A percentile compares a stretch with the other conserved stretches of the same genome.
phyloP scores from a whole-genome alignment of 2,113 vertebrate genomes.

The Pyrgilauda ruficollis region DNA sequence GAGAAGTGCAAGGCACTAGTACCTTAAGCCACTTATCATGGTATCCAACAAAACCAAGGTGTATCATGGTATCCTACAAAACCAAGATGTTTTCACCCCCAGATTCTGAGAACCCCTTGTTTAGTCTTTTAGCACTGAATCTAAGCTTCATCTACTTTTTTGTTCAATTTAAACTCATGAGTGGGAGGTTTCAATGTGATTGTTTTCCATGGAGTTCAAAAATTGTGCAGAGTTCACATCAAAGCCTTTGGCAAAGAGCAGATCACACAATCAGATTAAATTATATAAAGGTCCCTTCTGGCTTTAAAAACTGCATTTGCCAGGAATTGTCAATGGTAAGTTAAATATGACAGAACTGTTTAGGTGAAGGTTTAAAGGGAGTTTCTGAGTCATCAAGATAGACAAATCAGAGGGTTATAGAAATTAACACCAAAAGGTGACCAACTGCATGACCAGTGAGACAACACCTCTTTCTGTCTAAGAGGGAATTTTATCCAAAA shows the following conservation, averaged over 20 bases:
- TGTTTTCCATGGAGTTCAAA: not conserved
- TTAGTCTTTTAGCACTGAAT: not conserved
- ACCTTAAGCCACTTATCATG: not conserved
- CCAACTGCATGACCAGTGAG: not conserved
- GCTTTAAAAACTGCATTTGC: not conserved
- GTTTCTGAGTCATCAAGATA: not conserved
- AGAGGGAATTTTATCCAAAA: not conserved
- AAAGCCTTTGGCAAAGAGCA: not conserved
- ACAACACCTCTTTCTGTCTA: not conserved
- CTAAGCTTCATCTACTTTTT: not conserved
- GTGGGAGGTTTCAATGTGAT: not conserved
- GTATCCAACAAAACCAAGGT: not conserved
- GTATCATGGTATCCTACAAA: not conserved
- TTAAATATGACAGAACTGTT: not conserved
- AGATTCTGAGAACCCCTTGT: not conserved
- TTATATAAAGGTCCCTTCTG: not conserved
- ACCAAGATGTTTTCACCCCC: not conserved
- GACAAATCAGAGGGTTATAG: not conserved
- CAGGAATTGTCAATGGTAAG: not conserved
- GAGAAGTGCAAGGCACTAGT: not conserved
- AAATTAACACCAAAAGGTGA: not conserved
- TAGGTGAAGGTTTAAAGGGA: not conserved
- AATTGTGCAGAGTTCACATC: not conserved
- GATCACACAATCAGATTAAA: not conserved
- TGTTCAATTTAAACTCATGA: not conserved